Conservation (phyloP, 2,888 invertebrate species). For the Hedya salicella region DNA sequence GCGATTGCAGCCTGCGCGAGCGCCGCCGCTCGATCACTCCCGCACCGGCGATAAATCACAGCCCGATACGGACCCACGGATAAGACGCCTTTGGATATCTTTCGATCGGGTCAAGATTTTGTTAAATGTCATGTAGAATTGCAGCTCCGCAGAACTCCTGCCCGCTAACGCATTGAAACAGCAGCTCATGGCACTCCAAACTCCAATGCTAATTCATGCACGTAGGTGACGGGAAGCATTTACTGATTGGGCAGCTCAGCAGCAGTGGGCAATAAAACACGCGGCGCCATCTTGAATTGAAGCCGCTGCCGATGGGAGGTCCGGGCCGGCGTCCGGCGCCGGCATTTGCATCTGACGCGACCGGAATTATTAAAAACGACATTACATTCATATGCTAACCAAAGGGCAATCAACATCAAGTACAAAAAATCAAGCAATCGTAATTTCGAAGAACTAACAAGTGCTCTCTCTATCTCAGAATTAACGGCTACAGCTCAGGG, state of each 20-base stretch:
- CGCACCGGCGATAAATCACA: conserved; percentile 16
- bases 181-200: conserved; percentile 16
- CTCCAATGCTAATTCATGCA: conserved; percentile 66
- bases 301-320: conserved; percentile 79
- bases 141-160: neutral
- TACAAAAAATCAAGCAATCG: neutral
- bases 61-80: conserved; percentile 18
- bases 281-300: conserved; percentile 81
- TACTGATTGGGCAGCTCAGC: conserved; percentile 40
- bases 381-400: conserved; percentile 48
- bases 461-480: conserved; percentile 15
- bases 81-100: conserved; percentile 5
- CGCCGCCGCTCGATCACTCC: conserved; percentile 3
- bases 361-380: conserved; percentile 71
- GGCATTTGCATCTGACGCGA: conserved; percentile 80
- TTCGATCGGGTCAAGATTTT: conserved; percentile 14
- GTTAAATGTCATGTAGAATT: conserved; percentile 14
- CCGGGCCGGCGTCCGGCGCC: conserved; percentile 79
- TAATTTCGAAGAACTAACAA: conserved; percentile 10
- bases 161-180: neutral
- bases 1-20: neutral
- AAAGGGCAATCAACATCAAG: neutral
- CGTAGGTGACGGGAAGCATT: conserved; percentile 66
- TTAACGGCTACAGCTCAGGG: conserved; percentile 23
- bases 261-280: conserved; percentile 68